phyloP scores from a whole-genome alignment of 2,113 vertebrate species.

The Gopherus flavomarginatus region DNA sequence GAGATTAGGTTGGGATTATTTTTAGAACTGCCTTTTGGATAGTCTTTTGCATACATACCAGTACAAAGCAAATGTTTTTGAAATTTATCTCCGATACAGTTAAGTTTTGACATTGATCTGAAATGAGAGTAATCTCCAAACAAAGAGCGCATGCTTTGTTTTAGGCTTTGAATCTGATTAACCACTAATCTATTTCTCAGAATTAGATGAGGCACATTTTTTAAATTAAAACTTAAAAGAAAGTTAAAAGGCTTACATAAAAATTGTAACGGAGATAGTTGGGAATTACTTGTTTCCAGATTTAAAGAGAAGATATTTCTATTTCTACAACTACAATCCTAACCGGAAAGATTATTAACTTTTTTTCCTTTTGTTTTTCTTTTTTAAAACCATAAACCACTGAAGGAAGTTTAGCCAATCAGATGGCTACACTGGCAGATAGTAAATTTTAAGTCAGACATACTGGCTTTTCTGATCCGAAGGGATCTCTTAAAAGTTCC shows the following conservation, averaged over 20 bases:
- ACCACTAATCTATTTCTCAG: conserved; percentile 45
- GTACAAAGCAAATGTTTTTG: conserved; percentile 25
- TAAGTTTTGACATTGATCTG: conserved; percentile 48
- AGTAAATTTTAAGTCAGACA: not conserved
- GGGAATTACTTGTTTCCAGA: conserved; percentile 30
- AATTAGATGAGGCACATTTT: conserved; percentile 53
- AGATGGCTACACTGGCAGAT: not conserved
- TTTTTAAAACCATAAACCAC: conserved; percentile 11
- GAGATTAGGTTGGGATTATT: not conserved
- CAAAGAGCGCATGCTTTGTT: conserved; percentile 50
- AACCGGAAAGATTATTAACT: not conserved
- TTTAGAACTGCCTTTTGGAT: conserved; percentile 19
- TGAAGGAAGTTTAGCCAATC: conserved; percentile 12
- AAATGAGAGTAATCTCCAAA: conserved; percentile 48
- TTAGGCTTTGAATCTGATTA: conserved; percentile 59
- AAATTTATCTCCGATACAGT: conserved; percentile 52
- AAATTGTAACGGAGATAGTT: conserved; percentile 27
- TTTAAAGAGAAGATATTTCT: not conserved
- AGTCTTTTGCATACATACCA: not conserved
- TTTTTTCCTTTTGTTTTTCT: not conserved
- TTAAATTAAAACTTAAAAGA: conserved; percentile 55
- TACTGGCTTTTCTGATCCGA: not conserved
- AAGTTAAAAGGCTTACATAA: conserved; percentile 41
- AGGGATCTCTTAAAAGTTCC: not conserved
- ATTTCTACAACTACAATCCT: not conserved